Conservation (phyloP, 2,797 vertebrate species). For the Clarias platycephalus region DNA sequence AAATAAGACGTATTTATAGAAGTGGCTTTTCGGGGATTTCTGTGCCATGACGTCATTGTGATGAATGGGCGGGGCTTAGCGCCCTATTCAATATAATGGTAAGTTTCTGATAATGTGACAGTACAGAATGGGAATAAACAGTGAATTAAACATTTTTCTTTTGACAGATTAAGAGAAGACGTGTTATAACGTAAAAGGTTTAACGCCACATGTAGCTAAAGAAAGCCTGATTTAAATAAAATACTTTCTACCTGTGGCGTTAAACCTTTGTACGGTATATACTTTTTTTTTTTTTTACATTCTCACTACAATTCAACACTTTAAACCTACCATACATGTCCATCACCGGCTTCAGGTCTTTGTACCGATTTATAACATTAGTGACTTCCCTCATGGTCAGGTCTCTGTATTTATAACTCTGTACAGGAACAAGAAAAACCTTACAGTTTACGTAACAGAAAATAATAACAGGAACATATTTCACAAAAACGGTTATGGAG, state of each 20-base stretch:
- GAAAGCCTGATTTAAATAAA: neutral
- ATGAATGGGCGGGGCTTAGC: neutral
- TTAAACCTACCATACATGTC: slow-evolving; percentile 85
- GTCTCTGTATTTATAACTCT: slow-evolving; percentile 96
- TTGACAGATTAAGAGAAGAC: neutral
- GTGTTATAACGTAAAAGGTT: neutral
- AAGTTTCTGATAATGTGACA: too few species aligned
- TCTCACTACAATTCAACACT: neutral
- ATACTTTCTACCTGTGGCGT: neutral
- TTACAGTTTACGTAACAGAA: neutral
- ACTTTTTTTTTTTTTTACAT: too few species aligned
- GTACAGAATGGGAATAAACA: neutral
- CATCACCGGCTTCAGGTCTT: slow-evolving; percentile 93
- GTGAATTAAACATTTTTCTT: neutral
- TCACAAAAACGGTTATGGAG: neutral
- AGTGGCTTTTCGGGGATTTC: neutral
- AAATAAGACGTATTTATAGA: too few species aligned
- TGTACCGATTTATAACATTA: slow-evolving; percentile 87
- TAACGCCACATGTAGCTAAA: too few species aligned
- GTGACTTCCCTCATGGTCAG: slow-evolving; percentile 88
- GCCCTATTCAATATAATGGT: neutral
- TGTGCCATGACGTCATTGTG: neutral
- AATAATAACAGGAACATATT: neutral
- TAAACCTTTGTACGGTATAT: too few species aligned
- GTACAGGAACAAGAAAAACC: slow-evolving; percentile 20